Conservation (phyloP, 1,140 invertebrate genomes). For the Ptiloglossa arizonensis region DNA sequence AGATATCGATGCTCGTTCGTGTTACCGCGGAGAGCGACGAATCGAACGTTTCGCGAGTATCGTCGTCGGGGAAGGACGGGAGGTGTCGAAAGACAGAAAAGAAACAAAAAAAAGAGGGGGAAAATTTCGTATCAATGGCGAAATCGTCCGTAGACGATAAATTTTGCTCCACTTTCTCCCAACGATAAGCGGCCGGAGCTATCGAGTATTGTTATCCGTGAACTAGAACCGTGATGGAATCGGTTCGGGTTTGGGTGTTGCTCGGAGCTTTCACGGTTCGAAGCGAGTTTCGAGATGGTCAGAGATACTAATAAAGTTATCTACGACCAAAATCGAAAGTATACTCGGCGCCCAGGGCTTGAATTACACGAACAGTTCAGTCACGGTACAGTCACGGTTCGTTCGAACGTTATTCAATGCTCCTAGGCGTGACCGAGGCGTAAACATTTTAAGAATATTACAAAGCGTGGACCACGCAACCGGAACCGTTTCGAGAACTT, state of each 20-base stretch:
- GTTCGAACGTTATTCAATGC: constrained; percentile 29
- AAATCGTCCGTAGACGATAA: not conserved
- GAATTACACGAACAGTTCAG: constrained; percentile 33
- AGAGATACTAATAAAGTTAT: constrained; percentile 6
- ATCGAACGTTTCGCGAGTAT: no score
- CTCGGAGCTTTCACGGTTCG: constrained; percentile 9
- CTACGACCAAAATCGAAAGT: constrained; percentile 27
- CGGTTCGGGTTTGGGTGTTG: no score
- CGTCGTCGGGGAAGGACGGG: no score
- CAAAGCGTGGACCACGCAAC: constrained; percentile 2
- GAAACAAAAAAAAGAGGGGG: not conserved
- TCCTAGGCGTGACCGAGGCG: constrained; percentile 12
- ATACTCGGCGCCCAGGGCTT: not conserved
- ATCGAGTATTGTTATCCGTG: not conserved
- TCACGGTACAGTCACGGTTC: constrained; percentile 22
- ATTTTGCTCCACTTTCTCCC: not conserved
- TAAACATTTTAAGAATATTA: constrained; percentile 11
- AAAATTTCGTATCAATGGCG: not conserved
- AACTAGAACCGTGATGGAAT: not conserved
- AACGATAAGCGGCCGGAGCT: not conserved
- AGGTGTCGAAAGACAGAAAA: not conserved
- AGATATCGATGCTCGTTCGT: no score
- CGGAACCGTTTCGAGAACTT: not conserved
- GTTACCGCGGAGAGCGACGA: no score
- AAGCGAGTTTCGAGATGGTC: not conserved